Conservation (phyloP, 2,113 vertebrate genomes). For the Megalops atlanticus region DNA sequence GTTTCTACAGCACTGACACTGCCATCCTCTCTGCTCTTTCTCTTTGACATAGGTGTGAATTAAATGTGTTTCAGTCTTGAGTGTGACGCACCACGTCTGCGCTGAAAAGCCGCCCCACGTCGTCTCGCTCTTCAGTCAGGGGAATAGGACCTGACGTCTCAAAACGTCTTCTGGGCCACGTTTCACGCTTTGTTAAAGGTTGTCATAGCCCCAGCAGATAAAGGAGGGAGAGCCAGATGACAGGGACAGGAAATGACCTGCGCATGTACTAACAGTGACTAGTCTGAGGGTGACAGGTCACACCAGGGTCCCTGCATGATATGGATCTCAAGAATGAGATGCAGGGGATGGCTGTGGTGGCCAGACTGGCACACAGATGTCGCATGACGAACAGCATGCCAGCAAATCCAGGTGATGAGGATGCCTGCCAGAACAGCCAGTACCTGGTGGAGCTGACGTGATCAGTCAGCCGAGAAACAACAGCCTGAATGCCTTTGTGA, state of each 20-base stretch:
- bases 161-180: conserved; percentile 1
- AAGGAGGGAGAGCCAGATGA: not conserved
- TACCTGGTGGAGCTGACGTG: not conserved
- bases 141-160: conserved; percentile 5
- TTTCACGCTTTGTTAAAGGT: conserved; percentile 29
- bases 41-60: no score
- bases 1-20: no score
- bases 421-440: not conserved
- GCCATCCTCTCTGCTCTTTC: no score
- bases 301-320: not conserved
- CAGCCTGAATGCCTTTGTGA: no score
- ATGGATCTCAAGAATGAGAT: not conserved
- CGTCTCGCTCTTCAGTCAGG: not conserved
- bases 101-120: not conserved
- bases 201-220: conserved; percentile 5
- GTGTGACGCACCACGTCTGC: not conserved
- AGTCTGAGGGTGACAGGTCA: conserved; percentile 7
- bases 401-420: no score
- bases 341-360: no score
- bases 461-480: no score
- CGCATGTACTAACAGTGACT: not conserved
- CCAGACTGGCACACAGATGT: conserved; percentile 2
- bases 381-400: not conserved
- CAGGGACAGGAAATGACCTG: not conserved
- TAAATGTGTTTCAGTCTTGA: not conserved